Evolutionary conservation across 1,140 invertebrate genomes (phyloP).

Genomic region (Neodiprion fabricii): DNA sequence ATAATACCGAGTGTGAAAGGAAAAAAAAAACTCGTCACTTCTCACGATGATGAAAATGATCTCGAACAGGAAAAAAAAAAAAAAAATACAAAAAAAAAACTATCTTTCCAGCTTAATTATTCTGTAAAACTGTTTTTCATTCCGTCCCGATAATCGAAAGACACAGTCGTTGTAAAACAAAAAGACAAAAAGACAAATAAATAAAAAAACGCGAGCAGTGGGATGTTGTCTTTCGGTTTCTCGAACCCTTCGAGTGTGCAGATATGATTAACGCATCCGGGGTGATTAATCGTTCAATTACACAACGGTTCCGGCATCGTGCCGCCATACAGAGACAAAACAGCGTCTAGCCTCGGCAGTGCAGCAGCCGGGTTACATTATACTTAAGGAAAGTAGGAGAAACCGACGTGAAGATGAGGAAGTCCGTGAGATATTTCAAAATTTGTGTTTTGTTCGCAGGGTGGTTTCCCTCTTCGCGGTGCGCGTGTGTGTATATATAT

Average conservation of each 20-base stretch:
- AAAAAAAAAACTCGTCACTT: too few relatives aligned
- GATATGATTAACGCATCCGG: neutral
- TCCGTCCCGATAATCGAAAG: constrained; percentile 10
- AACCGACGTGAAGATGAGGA: too few relatives aligned
- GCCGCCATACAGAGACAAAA: constrained; percentile 30
- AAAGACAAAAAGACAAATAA: constrained; percentile 22
- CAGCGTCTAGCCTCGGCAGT: constrained; percentile 37
- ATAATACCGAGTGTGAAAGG: too few relatives aligned
- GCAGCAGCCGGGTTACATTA: neutral
- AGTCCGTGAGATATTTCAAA: too few relatives aligned
- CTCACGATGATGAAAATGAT: too few relatives aligned
- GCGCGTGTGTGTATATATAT: too few relatives aligned
- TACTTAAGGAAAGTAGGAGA: too few relatives aligned
- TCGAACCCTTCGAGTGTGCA: neutral
- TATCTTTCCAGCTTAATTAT: neutral
- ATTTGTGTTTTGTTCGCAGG: constrained; percentile 14
- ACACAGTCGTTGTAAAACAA: constrained; percentile 3
- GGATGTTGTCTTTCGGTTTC: constrained; percentile 9
- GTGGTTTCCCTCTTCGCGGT: neutral
- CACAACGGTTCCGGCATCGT: too few relatives aligned
- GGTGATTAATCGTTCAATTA: neutral
- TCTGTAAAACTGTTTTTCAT: too few relatives aligned
- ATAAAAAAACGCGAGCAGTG: neutral
- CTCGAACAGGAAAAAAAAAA: neutral
- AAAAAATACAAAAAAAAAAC: constrained; percentile 11